Evolutionary conservation across 2,888 invertebrate species (phyloP), one percentile per base, ranked within the genome.

Genomic region (Dynastes hyllus): DNA sequence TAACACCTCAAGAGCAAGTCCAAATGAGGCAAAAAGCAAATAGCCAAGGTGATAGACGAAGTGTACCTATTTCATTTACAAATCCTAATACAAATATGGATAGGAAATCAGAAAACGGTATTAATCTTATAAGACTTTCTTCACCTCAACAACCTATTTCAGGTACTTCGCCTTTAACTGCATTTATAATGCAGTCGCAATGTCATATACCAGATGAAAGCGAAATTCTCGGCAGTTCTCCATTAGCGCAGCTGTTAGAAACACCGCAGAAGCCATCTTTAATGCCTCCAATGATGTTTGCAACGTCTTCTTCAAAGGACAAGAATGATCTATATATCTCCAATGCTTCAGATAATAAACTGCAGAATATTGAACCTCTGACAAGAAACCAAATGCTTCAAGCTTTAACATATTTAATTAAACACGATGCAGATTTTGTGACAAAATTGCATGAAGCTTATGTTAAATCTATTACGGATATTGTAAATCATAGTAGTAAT

Each of bases 391-490:
- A 98, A 88, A 91, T 98, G 80, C 93, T 96, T 51, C 97, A 97
- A 90, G 97, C 97, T 40, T 93, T 98, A 86, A 93, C 94, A 85
- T 95, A 97, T 90, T 91, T 98, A 79, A 91, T 97, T 79, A 95
- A 95, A 90, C 95, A 95, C 89, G 97, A 98, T 88, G 92, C 94
- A 50, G 95, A 95, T 83, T 98, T 98, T 90, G 93, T 97, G 51
- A 94, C 94, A 86, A 96, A 95, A 89, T 91, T 98, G 81, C 97
- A 98, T 87, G 96, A 97, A 90, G 97, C 96, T 77, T 98, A 98
- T 88, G 94, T 97, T 22, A 95, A 96, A 89, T 95, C 95, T 50
- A 94, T 95, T 86, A 92, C 94, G 86, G 94, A 95, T 81, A 88
- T 82, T 78, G 83, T 84, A 61, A 76, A 73, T 40, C 69, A 78